phyloP scores from a whole-genome alignment of 2,888 invertebrate species.

The Poecilus cupreus region DNA sequence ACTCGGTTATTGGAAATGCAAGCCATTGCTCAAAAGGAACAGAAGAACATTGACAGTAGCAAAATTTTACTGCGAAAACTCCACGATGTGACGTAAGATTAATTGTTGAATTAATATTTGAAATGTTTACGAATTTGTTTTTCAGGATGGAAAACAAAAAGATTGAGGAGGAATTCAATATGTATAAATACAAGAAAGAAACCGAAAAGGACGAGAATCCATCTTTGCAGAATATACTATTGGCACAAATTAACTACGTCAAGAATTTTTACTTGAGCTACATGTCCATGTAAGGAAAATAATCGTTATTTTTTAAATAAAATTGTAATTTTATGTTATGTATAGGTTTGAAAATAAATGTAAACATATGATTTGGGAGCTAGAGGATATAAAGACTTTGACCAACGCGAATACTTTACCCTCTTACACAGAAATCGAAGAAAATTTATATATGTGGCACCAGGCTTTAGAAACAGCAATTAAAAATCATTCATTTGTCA shows the following conservation, averaged over 20 bases:
- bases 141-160: background rate
- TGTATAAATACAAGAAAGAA: background rate
- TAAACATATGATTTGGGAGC: slow-evolving; percentile 35
- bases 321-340: background rate
- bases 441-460: slow-evolving; percentile 9
- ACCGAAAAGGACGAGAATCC: background rate
- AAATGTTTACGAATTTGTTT: too few species aligned
- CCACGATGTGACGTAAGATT: background rate
- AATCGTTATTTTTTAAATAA: background rate
- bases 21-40: background rate
- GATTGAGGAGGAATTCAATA: background rate
- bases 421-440: background rate
- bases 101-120: background rate
- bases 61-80: background rate
- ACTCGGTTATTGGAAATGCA: background rate
- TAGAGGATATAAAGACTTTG: slow-evolving; percentile 28
- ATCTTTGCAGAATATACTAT: background rate
- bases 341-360: slow-evolving; percentile 32
- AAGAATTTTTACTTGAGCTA: slow-evolving; percentile 4
- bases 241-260: background rate
- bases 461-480: background rate
- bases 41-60: background rate
- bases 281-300: slow-evolving; percentile 16
- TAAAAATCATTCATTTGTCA: background rate
- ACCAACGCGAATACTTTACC: background rate